phyloP scores from a whole-genome alignment of 1,140 invertebrate genomes.

The Camponotus floridanus region DNA sequence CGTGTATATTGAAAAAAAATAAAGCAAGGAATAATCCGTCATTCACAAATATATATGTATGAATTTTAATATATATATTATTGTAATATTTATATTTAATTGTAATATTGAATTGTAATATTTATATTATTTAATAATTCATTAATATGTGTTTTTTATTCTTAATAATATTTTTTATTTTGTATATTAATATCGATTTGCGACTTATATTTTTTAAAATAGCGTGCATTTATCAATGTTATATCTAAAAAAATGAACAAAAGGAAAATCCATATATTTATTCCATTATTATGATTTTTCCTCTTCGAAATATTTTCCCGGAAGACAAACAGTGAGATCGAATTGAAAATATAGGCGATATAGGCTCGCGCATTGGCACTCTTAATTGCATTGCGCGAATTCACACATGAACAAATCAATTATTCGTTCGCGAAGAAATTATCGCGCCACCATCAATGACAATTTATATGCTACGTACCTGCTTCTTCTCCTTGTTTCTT shows the following conservation, averaged over 20 bases:
- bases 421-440: constrained; percentile 6
- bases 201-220: background rate
- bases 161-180: constrained; percentile 6
- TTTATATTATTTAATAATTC: constrained; percentile 7
- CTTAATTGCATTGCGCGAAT: constrained; percentile 11
- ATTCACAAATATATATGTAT: background rate
- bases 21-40: constrained; percentile 6
- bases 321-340: constrained; percentile 46
- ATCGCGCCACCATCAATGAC: constrained; percentile 1
- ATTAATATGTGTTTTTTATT: background rate
- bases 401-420: background rate
- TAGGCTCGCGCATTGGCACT: constrained; percentile 65
- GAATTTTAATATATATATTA: too few relatives aligned
- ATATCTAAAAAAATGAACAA: background rate
- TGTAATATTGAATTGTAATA: too few relatives aligned
- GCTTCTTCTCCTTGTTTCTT: background rate
- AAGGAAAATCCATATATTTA: background rate
- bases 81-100: constrained; percentile 35
- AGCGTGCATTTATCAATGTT: constrained; percentile 20
- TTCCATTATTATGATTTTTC: background rate
- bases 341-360: constrained; percentile 40
- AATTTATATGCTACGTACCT: constrained; percentile 19
- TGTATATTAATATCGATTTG: background rate
- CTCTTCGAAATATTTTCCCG: background rate
- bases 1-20: background rate